Percentiles rank a stretch among this genome's conserved stretches.
Conservation (phyloP, 2,113 vertebrate genomes). For the Trachemys scripta region DNA sequence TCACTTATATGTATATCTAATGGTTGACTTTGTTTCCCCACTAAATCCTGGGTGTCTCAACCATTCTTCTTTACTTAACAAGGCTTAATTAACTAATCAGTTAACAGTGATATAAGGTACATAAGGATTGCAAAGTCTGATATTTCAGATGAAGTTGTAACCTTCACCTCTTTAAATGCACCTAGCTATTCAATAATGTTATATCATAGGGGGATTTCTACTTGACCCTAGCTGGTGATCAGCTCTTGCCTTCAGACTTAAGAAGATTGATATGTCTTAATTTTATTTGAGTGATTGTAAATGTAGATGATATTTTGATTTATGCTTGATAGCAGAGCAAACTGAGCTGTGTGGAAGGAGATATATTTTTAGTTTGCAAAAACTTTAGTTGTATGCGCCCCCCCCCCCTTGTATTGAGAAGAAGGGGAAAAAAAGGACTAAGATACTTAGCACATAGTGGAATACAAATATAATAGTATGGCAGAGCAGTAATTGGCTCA, state of each 20-base stretch:
- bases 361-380: not conserved
- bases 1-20: not conserved
- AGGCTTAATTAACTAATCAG: not conserved
- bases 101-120: not conserved
- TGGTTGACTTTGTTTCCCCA: no score
- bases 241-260: not conserved
- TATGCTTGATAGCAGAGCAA: not conserved
- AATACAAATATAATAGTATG: not conserved
- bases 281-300: not conserved
- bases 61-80: not conserved
- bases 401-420: not conserved
- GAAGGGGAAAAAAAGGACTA: not conserved
- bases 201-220: not conserved
- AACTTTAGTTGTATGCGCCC: not conserved
- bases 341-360: not conserved
- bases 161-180: not conserved
- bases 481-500: not conserved
- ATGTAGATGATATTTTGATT: not conserved
- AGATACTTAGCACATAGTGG: not conserved
- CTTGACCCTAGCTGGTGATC: not conserved
- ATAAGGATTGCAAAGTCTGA: not conserved
- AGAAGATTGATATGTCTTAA: not conserved
- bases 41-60: no score
- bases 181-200: not conserved
- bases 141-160: not conserved